Base-by-base conservation (phyloP, 2,888 invertebrate species). In the Nomada lathburiana region DNA sequence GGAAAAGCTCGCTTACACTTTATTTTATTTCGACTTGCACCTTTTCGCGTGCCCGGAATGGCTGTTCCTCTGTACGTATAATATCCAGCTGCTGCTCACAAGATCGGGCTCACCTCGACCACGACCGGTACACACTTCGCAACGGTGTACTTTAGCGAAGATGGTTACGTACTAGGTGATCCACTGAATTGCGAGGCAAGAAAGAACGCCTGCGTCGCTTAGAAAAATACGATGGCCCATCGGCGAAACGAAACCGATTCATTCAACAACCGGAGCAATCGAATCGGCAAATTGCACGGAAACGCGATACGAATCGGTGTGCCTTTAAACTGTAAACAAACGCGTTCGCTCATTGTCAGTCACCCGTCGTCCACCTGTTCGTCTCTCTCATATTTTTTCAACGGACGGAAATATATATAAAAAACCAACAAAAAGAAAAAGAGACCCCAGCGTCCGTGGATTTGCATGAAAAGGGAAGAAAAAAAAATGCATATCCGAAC, bases 21-120 rank as follows among this genome's bases (percentile, higher is more conserved):
- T 87, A 88, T 88, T 88, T 86, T 90, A 88, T 88, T 90, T 86
- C 87, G 80, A 74, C 86, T 85, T 87, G 60, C 88, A 84, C 85
- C 82, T 89, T 87, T 86, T 86, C 84, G 80, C 85, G 83, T 80
- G 82, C 80, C 47, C 69, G 72, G 83, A 85, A 89, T 82, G 84
- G 85, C 74, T 68, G 74, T 75, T 52, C 20, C 76, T 77, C 81
- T 68, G 80, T 80, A 36, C 36, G 7, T 36, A 83, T 81, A 85
- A 86, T 78, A 83, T 80, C 71, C 76, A 60, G 55, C 64, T 26
- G 62, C 11, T 42, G 42, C 60, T 18, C 7, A 7, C 44, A 18
- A 13, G 57, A 26, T 26, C 23, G 23, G 23, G 57, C 2, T 20
- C 23, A 13, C 53, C 53, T n/a, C 57, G 57, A 23, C 20, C 20